Conservation (phyloP, 2,797 vertebrate genomes). For the Trichosurus vulpecula region DNA sequence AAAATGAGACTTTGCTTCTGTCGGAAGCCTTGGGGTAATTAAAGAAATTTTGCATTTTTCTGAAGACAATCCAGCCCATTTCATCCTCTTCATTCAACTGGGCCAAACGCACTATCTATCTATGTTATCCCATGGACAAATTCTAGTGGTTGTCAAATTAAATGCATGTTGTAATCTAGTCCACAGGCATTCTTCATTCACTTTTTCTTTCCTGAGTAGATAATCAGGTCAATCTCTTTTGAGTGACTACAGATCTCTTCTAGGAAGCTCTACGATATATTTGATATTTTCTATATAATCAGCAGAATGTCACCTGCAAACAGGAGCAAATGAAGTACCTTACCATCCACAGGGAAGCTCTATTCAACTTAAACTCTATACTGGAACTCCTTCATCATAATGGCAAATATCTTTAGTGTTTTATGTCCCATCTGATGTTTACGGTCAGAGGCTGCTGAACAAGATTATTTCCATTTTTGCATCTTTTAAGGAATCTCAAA, state of each 20-base stretch:
- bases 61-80: not conserved
- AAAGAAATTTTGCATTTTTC: not conserved
- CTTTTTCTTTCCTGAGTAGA: not conserved
- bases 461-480: not conserved
- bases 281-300: not conserved
- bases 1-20: not conserved
- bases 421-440: not conserved
- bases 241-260: not conserved
- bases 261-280: not conserved
- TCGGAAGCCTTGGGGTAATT: not conserved
- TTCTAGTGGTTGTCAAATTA: not conserved
- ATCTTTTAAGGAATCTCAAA: not conserved
- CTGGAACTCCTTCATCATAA: not conserved
- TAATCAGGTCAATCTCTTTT: not conserved
- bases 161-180: not conserved
- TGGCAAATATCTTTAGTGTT: not conserved
- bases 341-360: not conserved
- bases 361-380: not conserved
- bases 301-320: not conserved
- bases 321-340: not conserved
- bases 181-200: not conserved
- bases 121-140: too few relatives aligned
- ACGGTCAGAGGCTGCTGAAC: not conserved
- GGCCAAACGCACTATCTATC: too few relatives aligned
- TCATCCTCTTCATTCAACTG: not conserved